Evolutionary conservation across 2,797 vertebrate genomes (phyloP).

Genomic region (Psittacula derbiana): DNA sequence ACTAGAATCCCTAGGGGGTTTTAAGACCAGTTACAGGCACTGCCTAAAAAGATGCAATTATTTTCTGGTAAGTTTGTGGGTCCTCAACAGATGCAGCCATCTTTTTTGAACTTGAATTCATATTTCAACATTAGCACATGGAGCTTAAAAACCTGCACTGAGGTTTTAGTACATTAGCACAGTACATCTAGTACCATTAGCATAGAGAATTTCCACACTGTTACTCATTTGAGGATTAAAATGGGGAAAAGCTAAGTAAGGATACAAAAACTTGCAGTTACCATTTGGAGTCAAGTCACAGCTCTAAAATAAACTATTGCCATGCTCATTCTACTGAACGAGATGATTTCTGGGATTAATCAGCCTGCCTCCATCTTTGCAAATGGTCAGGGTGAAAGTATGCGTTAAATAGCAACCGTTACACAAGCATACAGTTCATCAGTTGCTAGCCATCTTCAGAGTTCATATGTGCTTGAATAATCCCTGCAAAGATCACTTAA

Average conservation of each 20-base stretch:
- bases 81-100: background rate
- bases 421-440: background rate
- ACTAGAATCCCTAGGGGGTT: background rate
- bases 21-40: background rate
- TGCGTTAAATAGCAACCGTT: accelerated
- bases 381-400: background rate
- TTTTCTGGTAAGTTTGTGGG: background rate
- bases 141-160: background rate
- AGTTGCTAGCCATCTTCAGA: background rate
- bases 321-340: background rate
- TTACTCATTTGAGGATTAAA: background rate
- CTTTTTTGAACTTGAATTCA: background rate
- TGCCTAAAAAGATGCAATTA: background rate
- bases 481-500: background rate
- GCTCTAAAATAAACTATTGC: background rate
- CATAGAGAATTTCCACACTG: background rate
- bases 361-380: background rate
- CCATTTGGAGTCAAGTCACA: background rate
- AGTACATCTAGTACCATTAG: background rate
- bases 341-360: background rate
- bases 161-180: no score
- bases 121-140: background rate
- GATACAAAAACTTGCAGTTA: background rate
- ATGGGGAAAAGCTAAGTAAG: background rate
- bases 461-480: background rate